Base-by-base conservation (phyloP, 2,888 invertebrate genomes). In the Oscheius onirici region DNA sequence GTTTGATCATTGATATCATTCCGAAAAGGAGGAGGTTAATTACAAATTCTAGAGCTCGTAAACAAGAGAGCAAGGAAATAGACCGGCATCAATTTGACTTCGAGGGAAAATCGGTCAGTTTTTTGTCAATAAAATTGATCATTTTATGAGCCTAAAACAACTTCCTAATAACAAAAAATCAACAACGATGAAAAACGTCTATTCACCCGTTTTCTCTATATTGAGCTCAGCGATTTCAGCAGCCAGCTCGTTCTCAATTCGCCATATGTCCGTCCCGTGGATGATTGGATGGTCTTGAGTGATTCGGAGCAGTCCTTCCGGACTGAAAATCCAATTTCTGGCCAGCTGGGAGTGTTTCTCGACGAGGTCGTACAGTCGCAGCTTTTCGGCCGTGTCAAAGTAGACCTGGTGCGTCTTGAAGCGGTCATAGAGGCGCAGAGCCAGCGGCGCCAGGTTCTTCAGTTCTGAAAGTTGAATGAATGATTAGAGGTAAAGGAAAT, bases 401-500 rank as follows among this genome's bases (percentile, higher is more conserved):
- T 73, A 60, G 0, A 77, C 70, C 17, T 72, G 73, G 22, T 71
- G 68, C 8, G 66, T 66, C 5, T 71, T 72, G 69, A 79, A 79
- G 26, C 75, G 65, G 17, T 81, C 76, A 49, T 73, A 78, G 22
- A 81, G 69, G 2, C 75, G 69, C 43, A 81, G 57, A 20, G 79
- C 78, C 2, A 76, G 52, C 15, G 77, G 68, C 15, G 58, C 57
- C n/a, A 46, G 49, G 17, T 68, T 58, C 15, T 58, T 69, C 41
- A 46, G 10, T 24, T 41, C 60, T 60, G 40, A 26, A 60, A 69
- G 13, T 11, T 28, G 26, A 26, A 6, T 20, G 34, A 8, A 6
- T 34, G 34, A 34, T 34, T 34, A 8, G 34, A 8, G 34, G n/a
- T n/a, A n/a, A n/a, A n/a, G n/a, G n/a, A n/a, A n/a, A n/a, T n/a